Conservation (phyloP, 2,888 invertebrate genomes). For the Thera obeliscata region DNA sequence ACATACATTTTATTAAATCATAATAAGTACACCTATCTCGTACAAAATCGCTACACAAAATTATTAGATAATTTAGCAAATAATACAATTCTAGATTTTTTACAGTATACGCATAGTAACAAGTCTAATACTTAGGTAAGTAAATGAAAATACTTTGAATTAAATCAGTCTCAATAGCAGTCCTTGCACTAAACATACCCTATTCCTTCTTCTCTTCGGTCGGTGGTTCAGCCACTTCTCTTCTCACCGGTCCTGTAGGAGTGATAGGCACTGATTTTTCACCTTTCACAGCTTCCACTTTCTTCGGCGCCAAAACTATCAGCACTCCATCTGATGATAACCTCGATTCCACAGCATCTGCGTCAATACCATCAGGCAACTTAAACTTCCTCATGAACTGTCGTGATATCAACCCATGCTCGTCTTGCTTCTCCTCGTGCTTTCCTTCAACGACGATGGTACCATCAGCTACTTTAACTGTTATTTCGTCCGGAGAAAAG, state of each 20-base stretch:
- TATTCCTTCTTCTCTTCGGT: slow-evolving; percentile 35
- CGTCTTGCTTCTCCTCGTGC: slow-evolving; percentile 91
- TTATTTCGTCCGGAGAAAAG: slow-evolving; percentile 90
- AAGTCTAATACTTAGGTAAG: too few relatives aligned
- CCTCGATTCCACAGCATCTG: slow-evolving; percentile 88
- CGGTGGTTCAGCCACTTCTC: slow-evolving; percentile 47
- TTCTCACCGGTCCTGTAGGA: slow-evolving; percentile 83
- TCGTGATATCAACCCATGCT: slow-evolving; percentile 89
- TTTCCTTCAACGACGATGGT: slow-evolving; percentile 89
- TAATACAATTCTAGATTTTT: too few relatives aligned
- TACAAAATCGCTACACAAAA: too few relatives aligned
- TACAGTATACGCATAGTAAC: too few relatives aligned
- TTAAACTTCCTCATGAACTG: slow-evolving; percentile 88
- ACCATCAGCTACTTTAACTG: slow-evolving; percentile 89
- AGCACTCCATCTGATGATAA: slow-evolving; percentile 92
- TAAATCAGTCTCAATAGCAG: slow-evolving; percentile 34
- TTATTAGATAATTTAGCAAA: too few relatives aligned
- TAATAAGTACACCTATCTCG: too few relatives aligned
- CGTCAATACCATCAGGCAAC: slow-evolving; percentile 88
- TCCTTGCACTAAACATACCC: slow-evolving; percentile 25
- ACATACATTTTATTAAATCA: too few relatives aligned
- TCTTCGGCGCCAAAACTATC: slow-evolving; percentile 86
- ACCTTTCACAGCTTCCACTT: slow-evolving; percentile 57
- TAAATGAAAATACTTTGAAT: background rate
- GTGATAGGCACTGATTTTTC: slow-evolving; percentile 84